These are phyloP conservation scores for Acropora yongei DNA, from an alignment of 64 coral and sea anemone genomes.

Conservation along the genomic window DNA sequence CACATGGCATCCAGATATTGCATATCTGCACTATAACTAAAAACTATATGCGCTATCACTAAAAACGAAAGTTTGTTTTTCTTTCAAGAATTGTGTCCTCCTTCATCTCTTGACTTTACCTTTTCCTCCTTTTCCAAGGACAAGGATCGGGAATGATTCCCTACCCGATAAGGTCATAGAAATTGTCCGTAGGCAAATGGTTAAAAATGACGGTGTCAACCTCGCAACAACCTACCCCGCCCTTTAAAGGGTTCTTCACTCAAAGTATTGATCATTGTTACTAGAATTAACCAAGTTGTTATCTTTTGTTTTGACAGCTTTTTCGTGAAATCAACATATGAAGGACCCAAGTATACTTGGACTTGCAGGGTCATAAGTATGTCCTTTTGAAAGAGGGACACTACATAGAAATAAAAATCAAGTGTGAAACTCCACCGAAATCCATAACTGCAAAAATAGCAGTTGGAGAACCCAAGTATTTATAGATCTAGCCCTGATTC, in stretches of 20 bases:
- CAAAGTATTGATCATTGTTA: constrained; percentile 14
- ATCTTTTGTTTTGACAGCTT: constrained; percentile 5
- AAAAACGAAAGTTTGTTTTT: too few species aligned
- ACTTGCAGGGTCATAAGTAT: not conserved
- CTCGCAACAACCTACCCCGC: not conserved
- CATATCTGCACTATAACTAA: not conserved
- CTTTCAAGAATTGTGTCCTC: not conserved
- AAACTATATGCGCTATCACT: not conserved
- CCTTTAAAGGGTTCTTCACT: not conserved
- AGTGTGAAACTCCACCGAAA: not conserved
- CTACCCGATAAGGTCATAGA: not conserved
- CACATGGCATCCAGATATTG: too few species aligned
- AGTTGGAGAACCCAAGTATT: not conserved
- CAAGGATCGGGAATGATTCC: not conserved
- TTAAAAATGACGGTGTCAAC: constrained; percentile 7
- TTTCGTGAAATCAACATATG: not conserved
- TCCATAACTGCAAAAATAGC: constrained; percentile 3
- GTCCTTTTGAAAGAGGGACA: not conserved
- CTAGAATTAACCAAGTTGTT: not conserved
- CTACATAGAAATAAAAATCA: not conserved
- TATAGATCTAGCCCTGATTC: not conserved
- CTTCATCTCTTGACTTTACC: not conserved
- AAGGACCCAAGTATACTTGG: not conserved
- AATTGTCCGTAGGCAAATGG: not conserved
- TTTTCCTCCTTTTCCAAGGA: constrained; percentile 6